These are phyloP conservation scores for Aurelia coerulea DNA, from an alignment of 30 jellyfish, hydroid and myxozoan genomes.

Conservation along the genomic window DNA sequence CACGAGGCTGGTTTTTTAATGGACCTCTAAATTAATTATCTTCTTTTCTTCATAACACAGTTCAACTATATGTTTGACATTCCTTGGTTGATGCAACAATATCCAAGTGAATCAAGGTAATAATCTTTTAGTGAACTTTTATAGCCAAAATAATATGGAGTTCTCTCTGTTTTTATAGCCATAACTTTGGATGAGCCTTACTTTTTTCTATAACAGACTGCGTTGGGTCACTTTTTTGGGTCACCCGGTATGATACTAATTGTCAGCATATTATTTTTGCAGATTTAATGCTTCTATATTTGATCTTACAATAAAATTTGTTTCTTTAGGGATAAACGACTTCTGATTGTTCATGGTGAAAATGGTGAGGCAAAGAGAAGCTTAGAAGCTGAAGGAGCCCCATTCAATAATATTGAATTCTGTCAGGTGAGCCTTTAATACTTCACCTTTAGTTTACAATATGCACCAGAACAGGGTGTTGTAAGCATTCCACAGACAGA, in stretches of 20 bases:
- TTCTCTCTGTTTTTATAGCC: too few species aligned
- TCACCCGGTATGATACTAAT: too few species aligned
- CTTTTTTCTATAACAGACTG: too few species aligned
- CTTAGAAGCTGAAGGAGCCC: conserved; percentile 80
- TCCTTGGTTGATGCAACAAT: conserved; percentile 83
- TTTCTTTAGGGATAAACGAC: conserved; percentile 64
- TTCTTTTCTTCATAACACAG: conserved; percentile 32
- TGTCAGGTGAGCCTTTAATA: conserved; percentile 65
- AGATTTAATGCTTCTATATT: too few species aligned
- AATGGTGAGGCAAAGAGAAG: conserved; percentile 69
- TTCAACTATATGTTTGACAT: conserved; percentile 90
- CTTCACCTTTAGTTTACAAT: background rate
- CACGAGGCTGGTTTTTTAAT: too few species aligned
- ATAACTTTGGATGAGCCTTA: too few species aligned
- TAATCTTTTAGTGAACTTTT: too few species aligned
- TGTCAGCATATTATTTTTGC: too few species aligned
- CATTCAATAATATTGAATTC: conserved; percentile 58
- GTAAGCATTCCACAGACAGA: too few species aligned
- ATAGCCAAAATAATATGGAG: too few species aligned
- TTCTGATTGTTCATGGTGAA: conserved; percentile 91
- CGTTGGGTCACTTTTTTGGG: too few species aligned
- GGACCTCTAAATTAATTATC: background rate
- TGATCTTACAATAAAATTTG: too few species aligned
- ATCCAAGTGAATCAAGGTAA: conserved; percentile 79
- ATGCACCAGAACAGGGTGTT: background rate